Evolutionary conservation across 1,140 invertebrate species (phyloP).

Genomic region (Lepidurus couesii): DNA sequence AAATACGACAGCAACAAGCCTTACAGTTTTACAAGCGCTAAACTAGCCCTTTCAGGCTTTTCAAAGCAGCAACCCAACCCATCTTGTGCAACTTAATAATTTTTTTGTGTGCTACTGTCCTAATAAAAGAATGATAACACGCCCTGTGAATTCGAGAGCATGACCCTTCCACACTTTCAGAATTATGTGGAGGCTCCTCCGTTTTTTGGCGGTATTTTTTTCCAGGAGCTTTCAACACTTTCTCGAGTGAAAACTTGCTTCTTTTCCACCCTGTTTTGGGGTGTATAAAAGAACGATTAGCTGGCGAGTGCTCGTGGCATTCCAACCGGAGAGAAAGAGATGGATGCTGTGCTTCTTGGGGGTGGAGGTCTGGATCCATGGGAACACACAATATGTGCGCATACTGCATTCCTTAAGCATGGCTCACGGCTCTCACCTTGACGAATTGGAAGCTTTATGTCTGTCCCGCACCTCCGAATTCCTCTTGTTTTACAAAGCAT

Average conservation of each 20-base stretch:
- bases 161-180: too few species aligned
- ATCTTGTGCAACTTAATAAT: not conserved
- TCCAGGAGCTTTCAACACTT: not conserved
- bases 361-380: not conserved
- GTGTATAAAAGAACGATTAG: slow-evolving; percentile 6
- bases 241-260: not conserved
- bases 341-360: not conserved
- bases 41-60: not conserved
- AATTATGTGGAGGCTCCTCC: too few species aligned
- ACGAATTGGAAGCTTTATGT: not conserved
- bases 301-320: slow-evolving; percentile 17
- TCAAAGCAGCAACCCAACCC: not conserved
- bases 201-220: not conserved
- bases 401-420: slow-evolving; percentile 8
- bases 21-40: not conserved
- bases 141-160: too few species aligned
- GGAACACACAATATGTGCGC: slow-evolving; percentile 12
- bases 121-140: too few species aligned
- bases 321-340: not conserved
- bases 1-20: not conserved
- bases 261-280: not conserved
- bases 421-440: slow-evolving; percentile 16
- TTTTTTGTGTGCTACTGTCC: too few species aligned
- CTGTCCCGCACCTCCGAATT: not conserved
- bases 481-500: not conserved